phyloP scores from a whole-genome alignment of 1,140 invertebrate species.

The Polypedilum pembai region DNA sequence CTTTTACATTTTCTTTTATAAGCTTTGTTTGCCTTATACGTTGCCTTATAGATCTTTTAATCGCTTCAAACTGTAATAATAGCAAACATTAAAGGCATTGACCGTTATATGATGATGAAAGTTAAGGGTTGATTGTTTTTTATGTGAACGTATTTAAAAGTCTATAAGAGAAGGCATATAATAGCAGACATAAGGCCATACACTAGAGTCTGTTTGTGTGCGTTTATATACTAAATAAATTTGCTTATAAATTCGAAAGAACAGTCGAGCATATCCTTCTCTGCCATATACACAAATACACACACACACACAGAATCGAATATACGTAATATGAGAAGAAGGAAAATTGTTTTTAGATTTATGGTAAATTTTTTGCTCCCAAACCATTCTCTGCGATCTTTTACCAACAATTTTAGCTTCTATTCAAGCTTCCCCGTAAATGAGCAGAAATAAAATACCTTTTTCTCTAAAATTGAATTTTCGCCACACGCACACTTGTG shows the following conservation, averaged over 20 bases:
- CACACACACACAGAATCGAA: too few relatives aligned
- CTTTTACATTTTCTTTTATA: not conserved
- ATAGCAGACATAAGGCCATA: too few relatives aligned
- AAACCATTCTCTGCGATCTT: not conserved
- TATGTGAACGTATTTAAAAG: not conserved
- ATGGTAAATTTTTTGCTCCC: not conserved
- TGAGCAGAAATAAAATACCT: too few relatives aligned
- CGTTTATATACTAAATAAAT: too few relatives aligned
- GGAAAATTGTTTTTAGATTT: conserved; percentile 8
- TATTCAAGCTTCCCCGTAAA: not conserved
- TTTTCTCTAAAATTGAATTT: not conserved
- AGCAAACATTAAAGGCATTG: conserved; percentile 17
- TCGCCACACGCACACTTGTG: not conserved
- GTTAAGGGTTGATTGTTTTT: conserved; percentile 12
- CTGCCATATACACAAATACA: not conserved
- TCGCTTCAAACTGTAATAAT: not conserved
- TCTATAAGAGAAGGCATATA: too few relatives aligned
- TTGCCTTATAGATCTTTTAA: conserved; percentile 19
- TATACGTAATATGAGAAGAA: too few relatives aligned
- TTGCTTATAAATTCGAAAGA: too few relatives aligned
- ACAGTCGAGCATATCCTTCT: not conserved
- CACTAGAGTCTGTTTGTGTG: too few relatives aligned
- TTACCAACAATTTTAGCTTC: not conserved
- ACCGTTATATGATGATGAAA: conserved; percentile 18
- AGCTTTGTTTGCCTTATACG: conserved; percentile 11